Evolutionary conservation across 2,113 vertebrate species (phyloP).

Genomic region (Sapajus apella): DNA sequence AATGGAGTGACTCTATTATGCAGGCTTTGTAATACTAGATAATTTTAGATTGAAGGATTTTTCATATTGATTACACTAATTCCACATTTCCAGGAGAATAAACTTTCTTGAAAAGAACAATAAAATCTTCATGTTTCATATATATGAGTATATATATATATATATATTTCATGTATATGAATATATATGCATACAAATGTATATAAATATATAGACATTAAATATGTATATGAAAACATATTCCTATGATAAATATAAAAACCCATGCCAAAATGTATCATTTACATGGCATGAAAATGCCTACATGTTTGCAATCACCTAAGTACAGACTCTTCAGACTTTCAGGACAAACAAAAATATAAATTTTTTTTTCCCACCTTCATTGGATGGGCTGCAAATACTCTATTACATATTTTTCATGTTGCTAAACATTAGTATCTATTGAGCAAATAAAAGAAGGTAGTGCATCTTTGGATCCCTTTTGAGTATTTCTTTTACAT

Average conservation of each 20-base stretch:
- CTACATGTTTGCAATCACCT: neutral
- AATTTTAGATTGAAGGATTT: neutral
- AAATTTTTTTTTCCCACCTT: neutral
- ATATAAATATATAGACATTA: too few species aligned
- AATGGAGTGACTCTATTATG: neutral
- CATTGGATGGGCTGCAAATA: neutral
- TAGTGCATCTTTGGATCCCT: constrained; percentile 66
- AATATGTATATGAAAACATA: neutral
- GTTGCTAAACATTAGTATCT: constrained; percentile 53
- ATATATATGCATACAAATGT: too few species aligned
- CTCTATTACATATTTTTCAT: constrained; percentile 6
- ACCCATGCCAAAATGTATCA: neutral
- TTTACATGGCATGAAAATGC: neutral
- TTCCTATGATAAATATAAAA: neutral
- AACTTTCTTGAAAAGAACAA: neutral
- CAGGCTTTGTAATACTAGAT: neutral
- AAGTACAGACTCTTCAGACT: neutral
- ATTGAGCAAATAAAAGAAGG: constrained; percentile 57
- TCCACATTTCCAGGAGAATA: neutral
- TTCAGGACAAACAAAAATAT: neutral
- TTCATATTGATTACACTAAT: neutral
- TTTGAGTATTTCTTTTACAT: constrained; percentile 76
- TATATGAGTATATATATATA: too few species aligned
- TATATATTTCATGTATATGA: too few species aligned
- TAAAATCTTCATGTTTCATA: neutral